A percentile compares a stretch with the other conserved stretches of the same genome.
These are phyloP conservation scores for Lophotriccus pileatus DNA, from an alignment of 2,797 vertebrate species.

Conservation along the genomic window DNA sequence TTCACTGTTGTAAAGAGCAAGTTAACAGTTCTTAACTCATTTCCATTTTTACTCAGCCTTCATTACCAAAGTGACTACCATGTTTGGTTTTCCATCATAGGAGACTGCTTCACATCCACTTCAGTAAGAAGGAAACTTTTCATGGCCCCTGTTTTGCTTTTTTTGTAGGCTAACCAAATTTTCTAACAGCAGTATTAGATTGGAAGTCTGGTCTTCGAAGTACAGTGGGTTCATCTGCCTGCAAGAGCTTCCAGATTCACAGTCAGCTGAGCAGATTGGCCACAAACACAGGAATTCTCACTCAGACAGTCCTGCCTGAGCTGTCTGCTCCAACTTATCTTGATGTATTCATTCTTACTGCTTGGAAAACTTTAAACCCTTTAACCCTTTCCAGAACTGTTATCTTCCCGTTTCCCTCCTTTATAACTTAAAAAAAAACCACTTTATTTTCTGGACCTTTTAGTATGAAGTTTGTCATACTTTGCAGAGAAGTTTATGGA, in stretches of 20 bases:
- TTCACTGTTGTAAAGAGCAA: background rate
- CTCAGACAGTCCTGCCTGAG: background rate
- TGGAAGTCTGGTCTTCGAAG: background rate
- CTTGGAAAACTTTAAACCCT: background rate
- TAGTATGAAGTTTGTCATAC: background rate
- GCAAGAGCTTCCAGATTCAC: background rate
- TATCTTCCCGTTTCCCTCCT: background rate
- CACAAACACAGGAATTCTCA: background rate
- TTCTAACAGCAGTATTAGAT: background rate
- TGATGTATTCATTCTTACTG: background rate
- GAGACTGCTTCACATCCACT: background rate
- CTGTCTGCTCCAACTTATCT: background rate
- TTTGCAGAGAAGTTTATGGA: background rate
- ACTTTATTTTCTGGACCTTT: background rate
- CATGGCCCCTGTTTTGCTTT: accelerated
- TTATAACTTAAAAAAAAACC: background rate
- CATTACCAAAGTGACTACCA: background rate
- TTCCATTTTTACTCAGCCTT: background rate
- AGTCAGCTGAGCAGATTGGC: background rate
- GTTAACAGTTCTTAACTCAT: background rate
- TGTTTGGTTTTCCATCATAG: background rate
- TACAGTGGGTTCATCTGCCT: background rate
- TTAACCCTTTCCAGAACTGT: background rate
- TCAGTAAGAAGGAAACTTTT: background rate
- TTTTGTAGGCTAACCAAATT: background rate